A percentile compares a stretch with the other conserved stretches of the same genome.
Evolutionary conservation across 2,113 vertebrate genomes (phyloP).

Genomic region (Mesocricetus auratus): DNA sequence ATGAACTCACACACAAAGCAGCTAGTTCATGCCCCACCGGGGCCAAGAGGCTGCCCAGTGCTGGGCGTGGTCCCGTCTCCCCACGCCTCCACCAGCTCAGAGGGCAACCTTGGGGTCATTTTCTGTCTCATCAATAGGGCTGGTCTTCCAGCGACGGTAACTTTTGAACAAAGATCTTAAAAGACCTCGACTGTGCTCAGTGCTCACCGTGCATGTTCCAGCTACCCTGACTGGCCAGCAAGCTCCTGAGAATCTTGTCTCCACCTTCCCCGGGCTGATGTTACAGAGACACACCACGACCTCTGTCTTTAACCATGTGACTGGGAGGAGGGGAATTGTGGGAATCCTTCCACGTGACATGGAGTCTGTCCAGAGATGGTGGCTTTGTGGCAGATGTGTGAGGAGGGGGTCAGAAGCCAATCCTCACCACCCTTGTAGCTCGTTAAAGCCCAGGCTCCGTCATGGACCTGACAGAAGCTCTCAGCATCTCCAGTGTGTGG

Average conservation of each 20-base stretch:
- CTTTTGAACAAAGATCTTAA: background rate
- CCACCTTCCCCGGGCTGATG: too few species aligned
- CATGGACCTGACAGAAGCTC: background rate
- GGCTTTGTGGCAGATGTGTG: background rate
- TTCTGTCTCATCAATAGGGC: fast-evolving
- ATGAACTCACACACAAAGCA: too few species aligned
- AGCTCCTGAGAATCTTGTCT: background rate
- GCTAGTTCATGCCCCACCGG: fast-evolving
- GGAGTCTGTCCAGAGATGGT: fast-evolving
- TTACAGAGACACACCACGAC: background rate
- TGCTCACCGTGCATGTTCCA: too few species aligned
- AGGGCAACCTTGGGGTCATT: too few species aligned
- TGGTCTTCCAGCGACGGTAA: background rate
- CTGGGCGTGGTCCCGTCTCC: fast-evolving
- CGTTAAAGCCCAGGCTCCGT: too few species aligned
- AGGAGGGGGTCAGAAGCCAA: fast-evolving
- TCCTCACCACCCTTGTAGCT: background rate
- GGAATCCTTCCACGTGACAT: background rate
- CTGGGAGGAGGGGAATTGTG: too few species aligned
- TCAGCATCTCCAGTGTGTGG: fast-evolving
- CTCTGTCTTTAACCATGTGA: too few species aligned
- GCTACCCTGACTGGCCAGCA: background rate
- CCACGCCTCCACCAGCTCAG: fast-evolving
- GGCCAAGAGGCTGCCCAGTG: fast-evolving
- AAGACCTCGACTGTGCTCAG: too few species aligned